Conservation (phyloP, 2,113 vertebrate genomes). For the Eclectus roratus region DNA sequence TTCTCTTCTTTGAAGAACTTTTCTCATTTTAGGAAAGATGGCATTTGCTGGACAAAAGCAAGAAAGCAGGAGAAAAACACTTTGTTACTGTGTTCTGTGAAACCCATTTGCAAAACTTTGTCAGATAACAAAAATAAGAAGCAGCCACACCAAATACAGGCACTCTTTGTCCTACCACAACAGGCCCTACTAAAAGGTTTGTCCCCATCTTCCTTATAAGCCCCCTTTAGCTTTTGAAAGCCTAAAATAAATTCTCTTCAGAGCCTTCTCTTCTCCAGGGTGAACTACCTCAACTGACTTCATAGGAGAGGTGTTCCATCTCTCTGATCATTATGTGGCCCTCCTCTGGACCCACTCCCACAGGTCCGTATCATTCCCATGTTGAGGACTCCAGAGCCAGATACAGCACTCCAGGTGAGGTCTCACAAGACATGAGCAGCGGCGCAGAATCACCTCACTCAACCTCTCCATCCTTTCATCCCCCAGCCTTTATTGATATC, state of each 20-base stretch:
- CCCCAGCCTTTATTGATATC: neutral
- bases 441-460: neutral
- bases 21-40: neutral
- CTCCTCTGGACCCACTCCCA: neutral
- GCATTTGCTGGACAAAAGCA: neutral
- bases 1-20: neutral
- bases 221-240: neutral
- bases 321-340: neutral
- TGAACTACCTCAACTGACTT: neutral
- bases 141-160: neutral
- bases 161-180: neutral
- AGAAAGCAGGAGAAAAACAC: neutral
- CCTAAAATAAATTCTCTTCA: rapidly evolving
- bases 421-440: neutral
- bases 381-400: neutral
- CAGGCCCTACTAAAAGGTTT: neutral
- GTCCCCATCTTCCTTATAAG: neutral
- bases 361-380: neutral
- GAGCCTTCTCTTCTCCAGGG: neutral
- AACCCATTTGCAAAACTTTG: neutral
- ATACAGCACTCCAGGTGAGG: neutral
- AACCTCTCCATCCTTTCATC: neutral
- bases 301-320: neutral
- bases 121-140: neutral
- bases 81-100: neutral